Evolutionary conservation across 2,888 invertebrate genomes (phyloP).

Genomic region (Sturmia bella): DNA sequence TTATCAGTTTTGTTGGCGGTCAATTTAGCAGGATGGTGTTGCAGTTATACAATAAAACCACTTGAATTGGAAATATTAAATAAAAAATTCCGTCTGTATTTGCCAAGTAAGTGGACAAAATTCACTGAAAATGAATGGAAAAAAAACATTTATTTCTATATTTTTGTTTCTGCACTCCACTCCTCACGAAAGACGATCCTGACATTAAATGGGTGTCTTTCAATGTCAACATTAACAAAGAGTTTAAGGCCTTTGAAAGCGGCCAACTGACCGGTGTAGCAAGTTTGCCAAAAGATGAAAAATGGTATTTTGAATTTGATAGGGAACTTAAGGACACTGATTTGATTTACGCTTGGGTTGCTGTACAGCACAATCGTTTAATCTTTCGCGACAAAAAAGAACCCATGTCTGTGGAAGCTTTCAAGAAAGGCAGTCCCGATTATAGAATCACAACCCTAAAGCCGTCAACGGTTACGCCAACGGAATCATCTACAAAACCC

Average conservation of each 20-base stretch:
- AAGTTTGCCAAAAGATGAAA: conserved; percentile 80
- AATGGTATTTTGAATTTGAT: conserved; percentile 83
- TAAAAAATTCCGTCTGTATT: conserved; percentile 76
- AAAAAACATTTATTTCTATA: neutral
- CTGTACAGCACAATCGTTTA: conserved; percentile 83
- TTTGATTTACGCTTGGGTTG: conserved; percentile 85
- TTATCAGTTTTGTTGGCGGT: conserved; percentile 43
- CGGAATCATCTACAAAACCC: neutral
- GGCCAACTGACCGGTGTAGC: conserved; percentile 84
- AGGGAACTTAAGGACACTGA: conserved; percentile 83
- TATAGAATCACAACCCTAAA: conserved; percentile 24
- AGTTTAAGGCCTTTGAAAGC: conserved; percentile 82
- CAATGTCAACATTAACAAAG: conserved; percentile 85
- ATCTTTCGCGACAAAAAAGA: conserved; percentile 76
- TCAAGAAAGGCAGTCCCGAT: conserved; percentile 50
- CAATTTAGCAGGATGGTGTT: conserved; percentile 31
- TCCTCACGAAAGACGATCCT: conserved; percentile 82
- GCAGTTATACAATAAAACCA: conserved; percentile 36
- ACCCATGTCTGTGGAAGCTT: conserved; percentile 68
- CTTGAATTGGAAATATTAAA: conserved; percentile 72
- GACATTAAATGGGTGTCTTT: conserved; percentile 85
- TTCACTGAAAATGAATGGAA: neutral
- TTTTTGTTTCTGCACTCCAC: neutral
- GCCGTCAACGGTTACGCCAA: neutral
- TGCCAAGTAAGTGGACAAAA: conserved; percentile 74